These are phyloP conservation scores for Polyommatus iphigenia DNA, from an alignment of 2,888 invertebrate species.

Conservation along the genomic window DNA sequence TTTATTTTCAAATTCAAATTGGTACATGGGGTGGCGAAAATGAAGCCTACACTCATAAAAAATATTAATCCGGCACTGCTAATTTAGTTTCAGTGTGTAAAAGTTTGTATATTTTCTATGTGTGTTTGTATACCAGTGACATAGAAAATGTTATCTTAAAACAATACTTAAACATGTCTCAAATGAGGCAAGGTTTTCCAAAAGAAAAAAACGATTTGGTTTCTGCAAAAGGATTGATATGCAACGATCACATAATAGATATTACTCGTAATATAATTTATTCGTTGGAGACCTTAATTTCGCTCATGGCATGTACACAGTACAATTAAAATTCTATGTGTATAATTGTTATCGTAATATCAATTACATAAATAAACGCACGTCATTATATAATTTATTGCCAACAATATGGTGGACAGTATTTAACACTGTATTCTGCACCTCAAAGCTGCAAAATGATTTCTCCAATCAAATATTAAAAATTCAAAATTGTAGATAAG, in stretches of 20 bases:
- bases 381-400: background rate
- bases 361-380: slow-evolving; percentile 18
- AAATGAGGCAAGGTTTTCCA: too few species aligned
- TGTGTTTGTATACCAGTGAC: too few species aligned
- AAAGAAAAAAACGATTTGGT: too few species aligned
- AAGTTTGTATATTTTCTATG: too few species aligned
- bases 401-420: background rate
- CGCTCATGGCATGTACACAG: background rate
- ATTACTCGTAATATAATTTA: background rate
- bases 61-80: too few species aligned
- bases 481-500: background rate
- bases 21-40: too few species aligned
- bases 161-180: too few species aligned
- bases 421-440: background rate
- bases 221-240: background rate
- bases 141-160: too few species aligned
- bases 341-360: slow-evolving; percentile 13
- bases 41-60: too few species aligned
- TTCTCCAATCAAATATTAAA: background rate
- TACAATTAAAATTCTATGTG: slow-evolving; percentile 17
- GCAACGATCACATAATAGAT: background rate
- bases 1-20: too few species aligned
- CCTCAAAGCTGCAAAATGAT: background rate
- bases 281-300: background rate
- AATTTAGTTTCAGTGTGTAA: too few species aligned